Conservation (phyloP, 2,113 vertebrate genomes). For the Etia nguti region DNA sequence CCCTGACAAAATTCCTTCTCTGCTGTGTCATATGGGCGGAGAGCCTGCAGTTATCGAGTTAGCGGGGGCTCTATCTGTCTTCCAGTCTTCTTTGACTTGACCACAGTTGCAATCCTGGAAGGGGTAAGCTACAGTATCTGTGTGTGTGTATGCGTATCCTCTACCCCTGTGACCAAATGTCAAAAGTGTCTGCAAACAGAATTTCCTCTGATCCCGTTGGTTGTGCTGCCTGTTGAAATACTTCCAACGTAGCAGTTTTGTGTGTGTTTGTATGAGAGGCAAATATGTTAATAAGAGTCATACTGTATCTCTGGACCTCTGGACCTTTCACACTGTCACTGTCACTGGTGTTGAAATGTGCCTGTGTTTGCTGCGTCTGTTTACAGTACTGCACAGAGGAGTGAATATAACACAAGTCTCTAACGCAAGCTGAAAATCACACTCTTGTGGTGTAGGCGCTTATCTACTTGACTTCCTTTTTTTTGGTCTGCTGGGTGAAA, state of each 20-base stretch:
- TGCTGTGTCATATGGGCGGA: constrained; percentile 25
- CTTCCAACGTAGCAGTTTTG: not conserved
- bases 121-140: not conserved
- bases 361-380: not conserved
- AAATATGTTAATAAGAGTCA: not conserved
- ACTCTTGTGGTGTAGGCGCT: not conserved
- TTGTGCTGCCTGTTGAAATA: not conserved
- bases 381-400: not conserved
- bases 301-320: not conserved
- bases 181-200: not conserved
- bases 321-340: not conserved
- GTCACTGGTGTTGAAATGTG: not conserved
- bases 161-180: not conserved
- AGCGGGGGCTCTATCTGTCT: constrained; percentile 17
- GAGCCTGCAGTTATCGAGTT: constrained; percentile 4
- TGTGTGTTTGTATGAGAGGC: not conserved
- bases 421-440: not conserved
- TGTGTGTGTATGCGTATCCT: not conserved
- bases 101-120: constrained; percentile 3
- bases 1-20: constrained; percentile 7
- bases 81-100: constrained; percentile 18
- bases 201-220: not conserved
- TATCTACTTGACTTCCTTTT: not conserved
- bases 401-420: constrained; percentile 6
- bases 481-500: not conserved